Conservation (phyloP, 2,113 vertebrate species). For the Istiophorus platypterus region DNA sequence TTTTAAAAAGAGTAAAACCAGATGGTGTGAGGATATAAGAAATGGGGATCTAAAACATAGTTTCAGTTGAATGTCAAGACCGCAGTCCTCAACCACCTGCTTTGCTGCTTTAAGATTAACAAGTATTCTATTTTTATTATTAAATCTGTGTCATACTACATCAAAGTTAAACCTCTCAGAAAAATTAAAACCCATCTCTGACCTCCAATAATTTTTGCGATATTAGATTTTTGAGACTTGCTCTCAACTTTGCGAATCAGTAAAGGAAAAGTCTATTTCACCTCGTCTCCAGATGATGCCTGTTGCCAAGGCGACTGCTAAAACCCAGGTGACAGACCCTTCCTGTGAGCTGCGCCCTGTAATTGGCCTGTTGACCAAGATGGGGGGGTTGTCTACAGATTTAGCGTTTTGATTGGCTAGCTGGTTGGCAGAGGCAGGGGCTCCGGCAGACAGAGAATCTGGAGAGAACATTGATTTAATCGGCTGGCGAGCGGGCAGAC, state of each 20-base stretch:
- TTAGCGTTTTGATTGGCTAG: conserved; percentile 67
- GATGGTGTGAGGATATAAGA: neutral
- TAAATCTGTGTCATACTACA: conserved; percentile 7
- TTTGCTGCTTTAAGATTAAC: neutral
- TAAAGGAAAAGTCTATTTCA: conserved; percentile 58
- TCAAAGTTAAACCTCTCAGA: conserved; percentile 28
- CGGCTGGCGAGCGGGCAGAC: conserved; percentile 65
- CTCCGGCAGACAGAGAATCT: conserved; percentile 65
- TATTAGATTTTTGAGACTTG: conserved; percentile 47
- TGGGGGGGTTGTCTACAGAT: conserved; percentile 10
- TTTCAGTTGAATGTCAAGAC: conserved; percentile 16
- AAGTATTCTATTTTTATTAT: conserved; percentile 12
- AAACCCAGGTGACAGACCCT: conserved; percentile 77
- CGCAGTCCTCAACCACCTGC: conserved; percentile 6
- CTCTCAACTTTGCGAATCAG: conserved; percentile 51
- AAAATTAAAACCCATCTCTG: conserved; percentile 40
- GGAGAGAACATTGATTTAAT: conserved; percentile 79
- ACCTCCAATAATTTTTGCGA: conserved; percentile 27
- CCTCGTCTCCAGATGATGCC: conserved; percentile 62
- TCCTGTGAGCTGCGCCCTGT: conserved; percentile 66
- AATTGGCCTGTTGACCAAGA: conserved; percentile 68
- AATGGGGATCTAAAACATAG: conserved; percentile 11
- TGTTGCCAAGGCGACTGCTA: conserved; percentile 79
- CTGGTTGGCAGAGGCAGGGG: conserved; percentile 54
- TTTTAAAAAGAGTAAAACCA: conserved; percentile 9